Percentiles rank a stretch among this genome's conserved stretches.
Conservation (phyloP, 2,797 vertebrate species). For the Crax fasciolata region DNA sequence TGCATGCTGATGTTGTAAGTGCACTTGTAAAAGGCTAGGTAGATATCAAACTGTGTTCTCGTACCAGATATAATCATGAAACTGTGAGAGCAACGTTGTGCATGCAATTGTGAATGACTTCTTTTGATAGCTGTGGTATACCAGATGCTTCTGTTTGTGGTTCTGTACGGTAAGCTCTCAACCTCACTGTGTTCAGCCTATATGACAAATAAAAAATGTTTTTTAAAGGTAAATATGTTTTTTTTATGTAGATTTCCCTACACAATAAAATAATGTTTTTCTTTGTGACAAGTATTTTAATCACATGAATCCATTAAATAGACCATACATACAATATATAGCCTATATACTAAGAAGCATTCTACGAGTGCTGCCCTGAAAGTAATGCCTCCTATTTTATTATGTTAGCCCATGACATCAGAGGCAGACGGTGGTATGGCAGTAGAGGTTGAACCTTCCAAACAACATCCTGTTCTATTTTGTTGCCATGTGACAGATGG, state of each 20-base stretch:
- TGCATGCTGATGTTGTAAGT: background rate
- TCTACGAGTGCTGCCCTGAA: background rate
- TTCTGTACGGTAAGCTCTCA: background rate
- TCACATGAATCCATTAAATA: background rate
- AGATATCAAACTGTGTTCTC: background rate
- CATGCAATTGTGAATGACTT: background rate
- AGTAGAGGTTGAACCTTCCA: background rate
- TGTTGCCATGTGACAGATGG: background rate
- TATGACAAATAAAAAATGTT: background rate
- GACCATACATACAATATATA: background rate
- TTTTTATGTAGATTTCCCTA: background rate
- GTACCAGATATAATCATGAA: background rate
- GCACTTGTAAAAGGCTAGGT: background rate
- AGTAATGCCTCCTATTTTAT: background rate
- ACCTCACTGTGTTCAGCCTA: background rate
- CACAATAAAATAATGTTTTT: rapidly evolving
- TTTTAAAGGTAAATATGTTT: background rate
- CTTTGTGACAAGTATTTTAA: background rate
- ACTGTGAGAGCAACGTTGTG: background rate
- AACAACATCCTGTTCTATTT: background rate
- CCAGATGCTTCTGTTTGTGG: background rate
- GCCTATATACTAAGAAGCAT: background rate
- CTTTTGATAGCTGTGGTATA: background rate
- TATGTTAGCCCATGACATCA: background rate
- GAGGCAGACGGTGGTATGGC: too few species aligned